Percentiles rank a stretch among this genome's conserved stretches.
Conservation (phyloP, 2,113 vertebrate species). For the Microtus pennsylvanicus region DNA sequence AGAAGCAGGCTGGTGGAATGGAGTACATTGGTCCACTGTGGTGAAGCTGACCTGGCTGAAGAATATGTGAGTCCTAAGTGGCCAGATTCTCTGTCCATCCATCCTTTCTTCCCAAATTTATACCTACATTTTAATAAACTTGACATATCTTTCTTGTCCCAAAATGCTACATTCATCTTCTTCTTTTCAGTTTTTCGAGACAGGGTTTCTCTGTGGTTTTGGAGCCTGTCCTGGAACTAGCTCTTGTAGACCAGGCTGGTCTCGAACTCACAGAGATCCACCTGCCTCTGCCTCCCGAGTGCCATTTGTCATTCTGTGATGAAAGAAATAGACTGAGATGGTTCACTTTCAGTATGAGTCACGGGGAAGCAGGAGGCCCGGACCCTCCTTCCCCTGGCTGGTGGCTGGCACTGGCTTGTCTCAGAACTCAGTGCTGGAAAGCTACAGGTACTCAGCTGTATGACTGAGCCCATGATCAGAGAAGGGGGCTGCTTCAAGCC, state of each 20-base stretch:
- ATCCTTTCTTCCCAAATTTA: background rate
- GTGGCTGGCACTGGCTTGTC: background rate
- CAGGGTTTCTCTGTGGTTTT: too few relatives aligned
- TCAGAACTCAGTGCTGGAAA: background rate
- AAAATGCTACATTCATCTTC: background rate
- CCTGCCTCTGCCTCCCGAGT: too few relatives aligned
- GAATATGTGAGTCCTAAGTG: background rate
- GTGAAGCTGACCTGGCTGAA: background rate
- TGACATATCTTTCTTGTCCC: background rate
- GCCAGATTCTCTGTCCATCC: background rate
- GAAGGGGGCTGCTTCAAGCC: background rate
- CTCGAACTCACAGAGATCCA: too few relatives aligned
- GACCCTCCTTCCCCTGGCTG: background rate
- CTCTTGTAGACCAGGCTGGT: too few relatives aligned
- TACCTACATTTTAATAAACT: background rate
- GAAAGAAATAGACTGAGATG: background rate
- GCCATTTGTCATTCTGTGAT: background rate
- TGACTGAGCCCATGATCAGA: background rate
- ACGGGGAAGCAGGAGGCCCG: background rate
- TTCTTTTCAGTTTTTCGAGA: too few relatives aligned
- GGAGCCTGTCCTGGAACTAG: too few relatives aligned
- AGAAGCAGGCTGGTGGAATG: background rate
- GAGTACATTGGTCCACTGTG: background rate
- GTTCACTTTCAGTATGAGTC: background rate
- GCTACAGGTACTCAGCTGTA: background rate